These are phyloP conservation scores for Archilochus colubris DNA, from an alignment of 2,113 vertebrate species.

Conservation along the genomic window DNA sequence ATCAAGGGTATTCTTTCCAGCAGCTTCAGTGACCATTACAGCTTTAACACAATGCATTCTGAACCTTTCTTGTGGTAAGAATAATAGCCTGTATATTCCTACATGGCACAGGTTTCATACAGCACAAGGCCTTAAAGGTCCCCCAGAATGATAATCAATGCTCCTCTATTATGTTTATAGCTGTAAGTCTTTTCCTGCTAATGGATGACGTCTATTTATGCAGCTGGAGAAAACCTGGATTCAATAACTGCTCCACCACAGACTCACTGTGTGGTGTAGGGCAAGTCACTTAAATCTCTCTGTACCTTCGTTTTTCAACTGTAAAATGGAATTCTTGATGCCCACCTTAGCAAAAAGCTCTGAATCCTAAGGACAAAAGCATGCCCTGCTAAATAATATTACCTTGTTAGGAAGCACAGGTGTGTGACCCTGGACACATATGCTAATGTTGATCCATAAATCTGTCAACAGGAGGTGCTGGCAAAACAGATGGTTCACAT, in stretches of 20 bases:
- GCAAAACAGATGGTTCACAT: constrained; percentile 71
- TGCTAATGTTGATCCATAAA: constrained; percentile 63
- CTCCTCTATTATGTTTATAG: constrained; percentile 55
- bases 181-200: constrained; percentile 62
- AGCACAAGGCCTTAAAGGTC: constrained; percentile 1
- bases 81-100: neutral
- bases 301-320: constrained; percentile 39
- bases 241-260: constrained; percentile 68
- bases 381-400: constrained; percentile 16
- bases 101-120: neutral
- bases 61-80: neutral
- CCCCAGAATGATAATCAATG: constrained; percentile 54
- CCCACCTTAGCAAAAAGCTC: constrained; percentile 36
- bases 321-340: constrained; percentile 30
- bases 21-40: neutral
- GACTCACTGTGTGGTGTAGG: constrained; percentile 55
- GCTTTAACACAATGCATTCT: neutral
- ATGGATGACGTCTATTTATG: constrained; percentile 64
- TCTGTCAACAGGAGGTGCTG: constrained; percentile 69
- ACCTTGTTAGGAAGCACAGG: constrained; percentile 65
- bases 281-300: constrained; percentile 53
- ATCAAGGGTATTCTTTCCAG: neutral
- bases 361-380: constrained; percentile 17
- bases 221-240: constrained; percentile 70
- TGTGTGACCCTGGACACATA: constrained; percentile 58